Base-by-base conservation (phyloP, 2,113 vertebrate species). In the Scolopax mira region DNA sequence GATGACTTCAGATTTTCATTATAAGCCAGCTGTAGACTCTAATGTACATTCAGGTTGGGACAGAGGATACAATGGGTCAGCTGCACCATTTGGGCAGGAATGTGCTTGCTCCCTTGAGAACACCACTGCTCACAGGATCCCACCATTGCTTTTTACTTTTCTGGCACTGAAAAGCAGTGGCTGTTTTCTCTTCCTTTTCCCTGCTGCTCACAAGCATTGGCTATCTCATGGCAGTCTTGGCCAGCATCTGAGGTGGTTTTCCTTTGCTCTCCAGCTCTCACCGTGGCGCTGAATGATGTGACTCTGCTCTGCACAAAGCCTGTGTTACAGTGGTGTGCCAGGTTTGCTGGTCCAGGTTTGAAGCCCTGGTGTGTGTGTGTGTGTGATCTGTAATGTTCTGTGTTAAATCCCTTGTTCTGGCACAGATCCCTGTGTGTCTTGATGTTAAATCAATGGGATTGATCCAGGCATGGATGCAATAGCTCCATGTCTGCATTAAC, bases 1-100 rank as follows among this genome's bases (percentile, higher is more conserved):
- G 60, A 79, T 95, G 95, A 84, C 75, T 96, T 92, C 77, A 94
- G 83, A 44, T 79, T 77, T 94, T 54, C 62, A n/a, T 95, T 91
- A 79, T 13, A 73, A 92, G 57, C 87, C 87, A 91, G 39, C 94
- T 91, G 69, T 52, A 90, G 73, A 49, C 48, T 55, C 70, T 85
- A n/a, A 65, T 44, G 86, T 52, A 15, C 73, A 44, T 48, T 66
- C 52, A 73, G 52, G 35, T n/a, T 91, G 92, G 95, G 94, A 81
- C 65, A 79, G 77, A 90, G 86, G 70, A 74, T 92, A 19, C 80
- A 58, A 78, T 28, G 52, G 91, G 67, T 95, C 90, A 95, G 93
- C 81, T 92, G 93, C 69, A 74, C 51, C 30, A 5, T 89, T 81
- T 83, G 91, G 65, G 86, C 69, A 78, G 70, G 42, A 66, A 52